phyloP scores from a whole-genome alignment of 2,888 invertebrate species.

The Epirrhoe alternata region DNA sequence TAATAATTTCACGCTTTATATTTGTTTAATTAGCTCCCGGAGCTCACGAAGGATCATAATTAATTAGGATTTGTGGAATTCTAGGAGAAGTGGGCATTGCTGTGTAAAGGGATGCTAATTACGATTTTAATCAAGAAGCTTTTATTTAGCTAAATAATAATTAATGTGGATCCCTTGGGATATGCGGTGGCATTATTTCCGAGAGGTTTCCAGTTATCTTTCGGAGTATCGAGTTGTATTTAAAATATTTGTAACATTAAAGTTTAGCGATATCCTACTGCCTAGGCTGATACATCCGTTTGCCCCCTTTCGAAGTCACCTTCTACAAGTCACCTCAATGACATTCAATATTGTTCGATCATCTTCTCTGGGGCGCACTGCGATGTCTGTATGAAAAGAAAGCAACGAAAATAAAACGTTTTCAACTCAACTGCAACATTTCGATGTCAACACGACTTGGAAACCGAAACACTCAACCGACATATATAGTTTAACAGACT shows the following conservation, averaged over 20 bases:
- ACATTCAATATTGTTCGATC: too few relatives aligned
- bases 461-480: not conserved
- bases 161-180: not conserved
- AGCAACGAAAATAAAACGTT: not conserved
- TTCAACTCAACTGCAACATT: not conserved
- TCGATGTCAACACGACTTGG: not conserved
- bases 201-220: not conserved
- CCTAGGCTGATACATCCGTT: too few relatives aligned
- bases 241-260: not conserved
- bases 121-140: slow-evolving; percentile 9
- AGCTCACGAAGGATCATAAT: slow-evolving; percentile 30
- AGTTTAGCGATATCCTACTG: not conserved
- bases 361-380: not conserved
- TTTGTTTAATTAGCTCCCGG: slow-evolving; percentile 32
- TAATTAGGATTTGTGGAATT: slow-evolving; percentile 36
- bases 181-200: not conserved
- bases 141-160: slow-evolving; percentile 2
- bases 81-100: slow-evolving; percentile 25
- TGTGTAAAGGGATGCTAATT: slow-evolving; percentile 18
- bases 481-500: not conserved
- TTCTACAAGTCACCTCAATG: too few relatives aligned
- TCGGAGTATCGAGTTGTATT: not conserved
- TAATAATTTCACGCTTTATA: slow-evolving; percentile 27
- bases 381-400: not conserved
- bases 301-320: too few relatives aligned